phyloP scores from a whole-genome alignment of 2,797 vertebrate species.

The Podarcis lilfordi region DNA sequence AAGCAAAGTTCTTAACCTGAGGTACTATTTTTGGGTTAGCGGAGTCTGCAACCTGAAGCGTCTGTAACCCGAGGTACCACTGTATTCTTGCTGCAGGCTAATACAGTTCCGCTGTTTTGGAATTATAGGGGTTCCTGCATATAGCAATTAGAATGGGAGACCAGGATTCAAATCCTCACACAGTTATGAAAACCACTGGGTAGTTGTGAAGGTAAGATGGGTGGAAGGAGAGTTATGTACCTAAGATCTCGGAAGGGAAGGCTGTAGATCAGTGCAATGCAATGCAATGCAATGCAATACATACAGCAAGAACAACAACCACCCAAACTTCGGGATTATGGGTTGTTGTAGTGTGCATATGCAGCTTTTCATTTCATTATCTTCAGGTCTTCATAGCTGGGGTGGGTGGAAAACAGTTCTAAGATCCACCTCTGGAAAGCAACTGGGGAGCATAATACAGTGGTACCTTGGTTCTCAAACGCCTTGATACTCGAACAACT shows the following conservation, averaged over 20 bases:
- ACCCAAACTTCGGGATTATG: not conserved
- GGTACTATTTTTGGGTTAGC: no score
- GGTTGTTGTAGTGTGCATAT: not conserved
- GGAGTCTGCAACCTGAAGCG: no score
- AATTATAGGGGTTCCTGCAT: not conserved
- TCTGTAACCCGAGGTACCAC: no score
- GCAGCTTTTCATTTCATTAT: not conserved
- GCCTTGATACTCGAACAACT: no score
- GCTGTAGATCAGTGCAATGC: not conserved
- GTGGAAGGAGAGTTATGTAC: not conserved
- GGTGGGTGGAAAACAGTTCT: not conserved
- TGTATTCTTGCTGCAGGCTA: no score
- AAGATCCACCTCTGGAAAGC: constrained; percentile 30
- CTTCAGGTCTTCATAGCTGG: not conserved
- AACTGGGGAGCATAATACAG: not conserved
- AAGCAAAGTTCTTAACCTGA: no score
- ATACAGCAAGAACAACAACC: not conserved
- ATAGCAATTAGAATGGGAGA: not conserved
- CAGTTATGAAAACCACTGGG: not conserved
- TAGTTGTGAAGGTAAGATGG: not conserved
- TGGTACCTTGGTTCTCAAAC: no score
- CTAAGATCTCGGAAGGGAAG: not conserved
- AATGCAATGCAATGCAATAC: no score
- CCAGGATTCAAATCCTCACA: not conserved
- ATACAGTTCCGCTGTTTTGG: no score